A percentile compares a stretch with the other conserved stretches of the same genome.
Conservation (phyloP, 2,113 vertebrate species). For the Sciurus niger region DNA sequence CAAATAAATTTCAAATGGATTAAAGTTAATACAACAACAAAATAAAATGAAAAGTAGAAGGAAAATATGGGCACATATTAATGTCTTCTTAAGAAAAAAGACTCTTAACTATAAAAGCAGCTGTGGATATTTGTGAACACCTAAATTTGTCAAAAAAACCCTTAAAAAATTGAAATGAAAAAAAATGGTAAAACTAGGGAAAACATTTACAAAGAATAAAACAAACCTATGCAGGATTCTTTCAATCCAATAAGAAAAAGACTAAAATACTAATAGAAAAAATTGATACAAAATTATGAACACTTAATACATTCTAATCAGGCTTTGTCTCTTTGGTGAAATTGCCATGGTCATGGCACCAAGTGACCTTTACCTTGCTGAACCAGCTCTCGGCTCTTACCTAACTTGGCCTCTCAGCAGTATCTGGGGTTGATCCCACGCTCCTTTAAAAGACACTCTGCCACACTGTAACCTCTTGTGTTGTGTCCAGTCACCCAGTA, state of each 20-base stretch:
- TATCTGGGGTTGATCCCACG: background rate
- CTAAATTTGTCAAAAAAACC: background rate
- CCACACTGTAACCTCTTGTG: background rate
- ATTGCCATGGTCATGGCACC: background rate
- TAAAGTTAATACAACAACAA: conserved; percentile 27
- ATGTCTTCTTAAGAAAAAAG: background rate
- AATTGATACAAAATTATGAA: background rate
- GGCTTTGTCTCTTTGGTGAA: background rate
- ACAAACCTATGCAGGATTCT: background rate
- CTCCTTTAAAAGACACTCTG: background rate
- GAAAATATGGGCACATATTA: background rate
- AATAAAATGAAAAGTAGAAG: background rate
- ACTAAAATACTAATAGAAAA: background rate
- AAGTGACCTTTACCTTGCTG: background rate
- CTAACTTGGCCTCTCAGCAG: too few relatives aligned
- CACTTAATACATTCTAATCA: background rate
- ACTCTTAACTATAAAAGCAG: background rate
- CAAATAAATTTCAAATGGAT: background rate
- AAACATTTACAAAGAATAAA: background rate
- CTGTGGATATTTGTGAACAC: background rate
- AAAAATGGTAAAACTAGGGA: background rate
- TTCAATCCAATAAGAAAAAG: background rate
- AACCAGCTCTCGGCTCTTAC: background rate
- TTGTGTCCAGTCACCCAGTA: background rate
- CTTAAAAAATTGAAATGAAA: background rate